Conservation (phyloP, 2,888 invertebrate genomes). For the Atrina japonica region DNA sequence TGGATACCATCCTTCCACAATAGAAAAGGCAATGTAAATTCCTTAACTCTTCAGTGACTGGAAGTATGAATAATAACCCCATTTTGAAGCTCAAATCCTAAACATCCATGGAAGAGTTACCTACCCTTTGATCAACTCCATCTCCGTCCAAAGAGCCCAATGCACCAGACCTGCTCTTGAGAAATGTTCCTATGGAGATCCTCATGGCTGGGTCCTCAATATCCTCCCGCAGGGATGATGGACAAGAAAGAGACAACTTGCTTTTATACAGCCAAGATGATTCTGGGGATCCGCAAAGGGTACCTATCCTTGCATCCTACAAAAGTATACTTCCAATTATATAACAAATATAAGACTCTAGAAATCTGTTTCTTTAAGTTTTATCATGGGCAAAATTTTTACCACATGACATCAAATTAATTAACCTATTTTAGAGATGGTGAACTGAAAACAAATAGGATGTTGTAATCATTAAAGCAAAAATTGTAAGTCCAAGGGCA, state of each 20-base stretch:
- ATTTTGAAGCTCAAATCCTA: no score
- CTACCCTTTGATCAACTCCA: constrained; percentile 54
- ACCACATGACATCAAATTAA: no score
- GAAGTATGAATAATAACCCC: no score
- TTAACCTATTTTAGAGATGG: no score
- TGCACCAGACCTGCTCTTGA: constrained; percentile 67
- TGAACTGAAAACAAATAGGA: no score
- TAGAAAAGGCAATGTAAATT: no score
- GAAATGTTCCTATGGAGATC: constrained; percentile 73
- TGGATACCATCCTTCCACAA: no score
- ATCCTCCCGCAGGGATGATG: constrained; percentile 50
- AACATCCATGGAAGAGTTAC: constrained; percentile 21
- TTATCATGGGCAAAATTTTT: no score
- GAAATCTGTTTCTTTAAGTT: constrained; percentile 13
- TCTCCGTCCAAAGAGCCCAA: constrained; percentile 70
- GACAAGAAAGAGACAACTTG: constrained; percentile 54
- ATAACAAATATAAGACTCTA: not conserved
- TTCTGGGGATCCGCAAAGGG: constrained; percentile 22
- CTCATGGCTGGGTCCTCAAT: constrained; percentile 51
- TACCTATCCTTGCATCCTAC: constrained; percentile 42
- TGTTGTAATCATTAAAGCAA: no score
- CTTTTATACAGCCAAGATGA: constrained; percentile 55
- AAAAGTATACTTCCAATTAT: not conserved
- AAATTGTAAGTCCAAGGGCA: no score
- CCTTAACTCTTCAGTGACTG: no score